These are phyloP conservation scores for Luffia ferchaultella DNA, from an alignment of 2,888 invertebrate genomes.

Conservation along the genomic window DNA sequence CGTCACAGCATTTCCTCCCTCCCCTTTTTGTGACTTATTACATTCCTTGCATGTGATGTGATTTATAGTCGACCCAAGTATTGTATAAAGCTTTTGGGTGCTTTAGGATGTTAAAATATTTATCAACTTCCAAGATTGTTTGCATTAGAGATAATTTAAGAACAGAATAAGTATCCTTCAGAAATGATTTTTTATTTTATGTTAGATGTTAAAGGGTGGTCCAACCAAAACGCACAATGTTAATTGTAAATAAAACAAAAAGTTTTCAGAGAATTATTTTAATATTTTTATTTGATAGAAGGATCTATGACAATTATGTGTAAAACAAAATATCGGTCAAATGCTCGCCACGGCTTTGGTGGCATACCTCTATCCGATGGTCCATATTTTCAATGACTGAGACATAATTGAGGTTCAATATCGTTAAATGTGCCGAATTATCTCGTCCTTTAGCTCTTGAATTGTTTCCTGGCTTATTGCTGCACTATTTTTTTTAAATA, in stretches of 20 bases:
- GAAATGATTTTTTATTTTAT: no score
- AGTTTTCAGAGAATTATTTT: not conserved
- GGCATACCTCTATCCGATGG: not conserved
- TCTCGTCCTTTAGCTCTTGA: not conserved
- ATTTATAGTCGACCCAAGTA: no score
- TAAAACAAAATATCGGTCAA: not conserved
- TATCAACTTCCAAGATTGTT: no score
- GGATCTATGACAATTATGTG: no score
- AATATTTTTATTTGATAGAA: no score
- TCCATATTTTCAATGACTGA: not conserved
- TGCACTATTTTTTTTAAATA: conserved; percentile 9
- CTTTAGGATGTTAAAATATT: no score
- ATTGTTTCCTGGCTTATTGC: conserved; percentile 5
- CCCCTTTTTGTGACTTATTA: no score
- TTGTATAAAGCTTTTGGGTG: no score
- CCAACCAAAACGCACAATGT: not conserved
- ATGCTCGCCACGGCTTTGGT: not conserved
- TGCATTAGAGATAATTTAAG: no score
- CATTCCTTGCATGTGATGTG: no score
- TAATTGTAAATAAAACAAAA: not conserved
- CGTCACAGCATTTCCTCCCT: no score
- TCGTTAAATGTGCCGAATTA: not conserved
- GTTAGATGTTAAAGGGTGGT: not conserved
- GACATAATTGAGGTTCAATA: not conserved
- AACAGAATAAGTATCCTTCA: no score